phyloP scores from a whole-genome alignment of 2,797 vertebrate genomes.

The Loriculus beryllinus region DNA sequence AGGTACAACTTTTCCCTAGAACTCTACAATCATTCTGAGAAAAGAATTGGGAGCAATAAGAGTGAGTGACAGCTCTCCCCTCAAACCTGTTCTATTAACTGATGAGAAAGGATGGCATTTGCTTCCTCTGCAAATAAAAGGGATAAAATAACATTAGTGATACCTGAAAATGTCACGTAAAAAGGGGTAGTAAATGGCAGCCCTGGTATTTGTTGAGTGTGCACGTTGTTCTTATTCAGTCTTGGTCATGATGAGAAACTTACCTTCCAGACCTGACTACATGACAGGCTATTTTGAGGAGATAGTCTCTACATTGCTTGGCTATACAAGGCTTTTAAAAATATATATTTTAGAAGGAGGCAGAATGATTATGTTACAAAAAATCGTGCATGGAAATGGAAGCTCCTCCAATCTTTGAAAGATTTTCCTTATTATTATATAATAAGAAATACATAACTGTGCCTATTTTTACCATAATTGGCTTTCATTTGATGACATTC shows the following conservation, averaged over 20 bases:
- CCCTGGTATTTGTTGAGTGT: background rate
- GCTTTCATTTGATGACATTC: constrained; percentile 54
- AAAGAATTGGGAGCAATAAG: constrained; percentile 40
- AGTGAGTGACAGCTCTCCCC: constrained; percentile 52
- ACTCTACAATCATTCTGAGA: constrained; percentile 27
- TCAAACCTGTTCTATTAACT: constrained; percentile 28
- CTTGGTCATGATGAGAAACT: background rate
- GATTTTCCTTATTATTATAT: constrained; percentile 29
- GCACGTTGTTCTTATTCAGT: constrained; percentile 20
- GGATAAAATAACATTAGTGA: background rate
- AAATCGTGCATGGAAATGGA: background rate
- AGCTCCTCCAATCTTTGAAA: constrained; percentile 3
- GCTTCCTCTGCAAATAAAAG: constrained; percentile 59
- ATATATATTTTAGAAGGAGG: background rate
- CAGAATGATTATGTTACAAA: background rate
- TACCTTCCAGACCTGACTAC: background rate
- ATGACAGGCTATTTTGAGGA: background rate
- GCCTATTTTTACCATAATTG: constrained; percentile 62
- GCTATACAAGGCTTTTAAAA: background rate
- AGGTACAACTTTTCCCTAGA: constrained; percentile 37
- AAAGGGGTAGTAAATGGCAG: background rate
- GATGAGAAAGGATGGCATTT: constrained; percentile 36
- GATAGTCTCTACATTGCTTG: background rate
- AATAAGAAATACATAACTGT: constrained; percentile 50
- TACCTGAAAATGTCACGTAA: background rate